Base-by-base conservation (phyloP, 2,888 invertebrate species). In the Spilarctia lutea region DNA sequence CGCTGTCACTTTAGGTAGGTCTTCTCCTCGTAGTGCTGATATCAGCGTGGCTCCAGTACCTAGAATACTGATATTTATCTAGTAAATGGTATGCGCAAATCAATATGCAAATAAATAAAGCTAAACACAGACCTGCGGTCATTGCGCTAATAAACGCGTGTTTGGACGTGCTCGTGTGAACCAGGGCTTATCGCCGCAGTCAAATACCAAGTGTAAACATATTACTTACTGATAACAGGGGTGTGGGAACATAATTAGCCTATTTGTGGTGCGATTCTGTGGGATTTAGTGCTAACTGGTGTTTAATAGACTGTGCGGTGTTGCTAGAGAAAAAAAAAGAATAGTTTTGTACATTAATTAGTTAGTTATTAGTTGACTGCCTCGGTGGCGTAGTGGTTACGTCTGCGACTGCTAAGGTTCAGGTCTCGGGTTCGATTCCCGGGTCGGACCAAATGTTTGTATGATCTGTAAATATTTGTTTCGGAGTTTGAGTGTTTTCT, bases 231-330 rank as follows among this genome's bases (percentile, higher is more conserved):
- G 68, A 78, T 79, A 79, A 75, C 66, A 74, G 63, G 45, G 39
- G 48, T 76, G 83, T 83, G 86, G 85, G 85, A 80, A 83, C 74
- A 80, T 79, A 83, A 85, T 84, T 83, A 85, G 74, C 24, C n/a
- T 27, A 72, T 66, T 78, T 72, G 76, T 68, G 76, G 76, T 63
- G 18, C 42, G 16, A 27, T 39, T 27, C n/a, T 72, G 67, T 67
- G 72, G 48, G 68, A 68, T 67, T 70, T 56, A 45, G 75, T 24
- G n/a, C 39, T 42, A 65, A 42, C 65, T 39, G 39, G n/a, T 8
- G 20, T 74, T 70, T 66, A n/a, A 72, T 72, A 42, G 56, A 33
- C n/a, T 77, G 2, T 35, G 33, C 30, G 16, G 10, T 65, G 65
- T 60, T 56, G 52, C 52, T n/a, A 56, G 24, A 56, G 52, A 2